Percentiles rank a stretch among this genome's conserved stretches.
phyloP scores from a whole-genome alignment of 2,888 invertebrate genomes.

The Odontomyia ornata region DNA sequence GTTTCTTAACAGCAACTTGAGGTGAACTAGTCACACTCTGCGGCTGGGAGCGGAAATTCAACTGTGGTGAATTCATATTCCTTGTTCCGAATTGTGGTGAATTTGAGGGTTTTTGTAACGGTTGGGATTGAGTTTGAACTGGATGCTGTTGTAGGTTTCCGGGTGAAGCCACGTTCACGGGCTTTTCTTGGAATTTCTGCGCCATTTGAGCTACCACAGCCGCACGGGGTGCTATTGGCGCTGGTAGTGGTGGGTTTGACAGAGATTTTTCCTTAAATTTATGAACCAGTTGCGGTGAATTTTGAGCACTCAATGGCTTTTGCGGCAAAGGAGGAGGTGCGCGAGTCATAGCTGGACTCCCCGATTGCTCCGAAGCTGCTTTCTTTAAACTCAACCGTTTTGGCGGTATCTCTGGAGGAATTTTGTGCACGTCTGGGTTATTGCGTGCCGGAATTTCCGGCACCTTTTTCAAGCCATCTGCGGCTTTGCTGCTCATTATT shows the following conservation, averaged over 20 bases:
- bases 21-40: constrained; percentile 51
- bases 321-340: constrained; percentile 61
- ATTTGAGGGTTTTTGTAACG: constrained; percentile 48
- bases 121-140: constrained; percentile 38
- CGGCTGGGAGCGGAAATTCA: constrained; percentile 50
- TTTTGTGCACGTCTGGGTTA: constrained; percentile 56
- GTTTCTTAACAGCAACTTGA: constrained; percentile 39
- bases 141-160: not conserved
- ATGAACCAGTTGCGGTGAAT: constrained; percentile 58
- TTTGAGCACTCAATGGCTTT: constrained; percentile 61
- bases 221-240: constrained; percentile 43
- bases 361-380: constrained; percentile 57
- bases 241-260: constrained; percentile 30
- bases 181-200: constrained; percentile 48
- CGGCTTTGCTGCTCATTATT: constrained; percentile 56
- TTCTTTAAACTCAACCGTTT: constrained; percentile 62
- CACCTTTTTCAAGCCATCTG: constrained; percentile 55
- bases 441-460: constrained; percentile 63
- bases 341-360: constrained; percentile 51
- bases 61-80: constrained; percentile 51
- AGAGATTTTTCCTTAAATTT: constrained; percentile 60
- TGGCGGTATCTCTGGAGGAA: constrained; percentile 64
- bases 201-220: constrained; percentile 46
- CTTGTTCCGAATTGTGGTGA: constrained; percentile 47
- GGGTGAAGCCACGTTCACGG: no score